phyloP scores from a whole-genome alignment of 2,113 vertebrate genomes.

The Aldabrachelys gigantea region DNA sequence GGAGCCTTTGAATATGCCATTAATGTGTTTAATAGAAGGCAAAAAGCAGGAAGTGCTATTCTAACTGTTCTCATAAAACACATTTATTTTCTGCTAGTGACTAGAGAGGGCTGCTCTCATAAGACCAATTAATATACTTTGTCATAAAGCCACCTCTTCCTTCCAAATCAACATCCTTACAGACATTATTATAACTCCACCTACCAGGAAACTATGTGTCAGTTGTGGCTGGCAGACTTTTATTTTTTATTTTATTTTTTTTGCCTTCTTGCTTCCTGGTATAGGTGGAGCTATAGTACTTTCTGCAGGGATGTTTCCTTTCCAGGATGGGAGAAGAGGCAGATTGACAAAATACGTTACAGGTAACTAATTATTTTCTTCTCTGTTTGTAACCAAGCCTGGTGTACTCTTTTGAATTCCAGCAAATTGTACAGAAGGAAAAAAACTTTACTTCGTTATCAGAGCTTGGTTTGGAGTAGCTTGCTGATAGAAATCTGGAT shows the following conservation, averaged over 20 bases:
- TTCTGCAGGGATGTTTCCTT: accelerated
- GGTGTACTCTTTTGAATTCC: background rate
- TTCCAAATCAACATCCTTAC: background rate
- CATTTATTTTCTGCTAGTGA: background rate
- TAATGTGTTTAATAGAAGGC: background rate
- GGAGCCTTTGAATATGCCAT: background rate
- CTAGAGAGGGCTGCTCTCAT: background rate
- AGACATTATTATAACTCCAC: background rate
- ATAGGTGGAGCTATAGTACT: accelerated
- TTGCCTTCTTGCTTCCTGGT: accelerated
- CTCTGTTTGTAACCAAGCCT: accelerated
- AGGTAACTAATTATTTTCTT: background rate
- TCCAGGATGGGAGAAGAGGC: background rate
- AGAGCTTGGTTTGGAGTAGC: background rate
- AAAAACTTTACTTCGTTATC: background rate
- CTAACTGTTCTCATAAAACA: background rate
- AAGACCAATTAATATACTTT: accelerated
- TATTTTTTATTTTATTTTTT: background rate
- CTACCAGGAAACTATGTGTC: background rate
- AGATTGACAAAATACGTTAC: accelerated
- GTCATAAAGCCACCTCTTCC: background rate
- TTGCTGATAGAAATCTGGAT: background rate
- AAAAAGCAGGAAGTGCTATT: background rate
- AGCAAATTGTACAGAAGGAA: background rate
- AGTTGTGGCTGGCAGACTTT: background rate